Evolutionary conservation across 2,797 vertebrate species (phyloP).

Genomic region (Melanotaenia boesemani): DNA sequence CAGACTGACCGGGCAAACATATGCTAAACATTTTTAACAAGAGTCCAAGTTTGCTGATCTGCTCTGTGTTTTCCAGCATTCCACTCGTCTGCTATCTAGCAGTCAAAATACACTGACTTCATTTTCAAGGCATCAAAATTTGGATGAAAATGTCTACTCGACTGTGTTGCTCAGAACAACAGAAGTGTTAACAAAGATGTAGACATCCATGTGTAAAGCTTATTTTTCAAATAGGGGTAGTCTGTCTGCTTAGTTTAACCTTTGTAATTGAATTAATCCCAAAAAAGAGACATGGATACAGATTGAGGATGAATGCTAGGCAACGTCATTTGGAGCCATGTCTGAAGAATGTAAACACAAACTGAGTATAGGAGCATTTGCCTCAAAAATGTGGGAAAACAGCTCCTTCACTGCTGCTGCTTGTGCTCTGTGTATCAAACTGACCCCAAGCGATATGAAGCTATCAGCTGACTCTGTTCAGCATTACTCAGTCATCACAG

Average conservation of each 20-base stretch:
- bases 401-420: slow-evolving; percentile 8
- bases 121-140: background rate
- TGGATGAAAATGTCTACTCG: background rate
- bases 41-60: too few relatives aligned
- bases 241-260: slow-evolving; percentile 3
- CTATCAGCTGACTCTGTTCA: slow-evolving; percentile 48
- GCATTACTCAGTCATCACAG: slow-evolving; percentile 61
- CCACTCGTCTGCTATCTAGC: background rate
- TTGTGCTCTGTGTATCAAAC: slow-evolving; percentile 27
- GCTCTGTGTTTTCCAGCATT: background rate
- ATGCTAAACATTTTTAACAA: background rate
- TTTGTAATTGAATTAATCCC: background rate
- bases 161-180: background rate
- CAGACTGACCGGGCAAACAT: background rate
- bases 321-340: background rate
- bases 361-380: slow-evolving; percentile 12
- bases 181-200: background rate
- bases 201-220: background rate
- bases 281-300: background rate
- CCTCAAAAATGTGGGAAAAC: slow-evolving; percentile 16
- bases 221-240: background rate
- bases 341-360: slow-evolving; percentile 13
- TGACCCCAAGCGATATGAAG: slow-evolving; percentile 46
- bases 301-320: background rate
- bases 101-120: background rate